Base-by-base conservation (phyloP, 2,113 vertebrate species). In the Macrotis lagotis region DNA sequence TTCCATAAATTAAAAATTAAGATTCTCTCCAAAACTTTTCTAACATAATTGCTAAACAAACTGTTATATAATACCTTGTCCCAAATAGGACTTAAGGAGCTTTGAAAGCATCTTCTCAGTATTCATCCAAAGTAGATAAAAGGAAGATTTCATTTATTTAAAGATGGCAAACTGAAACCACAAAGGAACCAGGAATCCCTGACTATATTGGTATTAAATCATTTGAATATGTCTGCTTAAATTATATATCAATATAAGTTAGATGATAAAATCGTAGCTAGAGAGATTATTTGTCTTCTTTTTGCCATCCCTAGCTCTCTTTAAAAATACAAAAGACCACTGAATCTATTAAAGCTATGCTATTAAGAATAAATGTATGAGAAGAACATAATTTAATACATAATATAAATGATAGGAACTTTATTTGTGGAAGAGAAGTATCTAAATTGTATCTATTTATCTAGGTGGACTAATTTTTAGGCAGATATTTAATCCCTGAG, bases 1-100 rank as follows among this genome's bases (percentile, higher is more conserved):
- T 95, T 89, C 51, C 88, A n/a, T 91, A 3, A 50, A 55, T 93
- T 22, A 89, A 50, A 91, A 93, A 93, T 26, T 91, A 47, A 55
- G 94, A 74, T 91, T 91, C 47, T 51, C 8, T 59, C 48, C 44
- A 91, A 91, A 93, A 52, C n/a, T 91, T 4, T 91, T 51, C 47
- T 59, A 9, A 50, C 88, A 88, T 48, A 50, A 88, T 93, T 88
- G 16, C 14, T 59, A 89, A 93, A 24, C 11, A 95, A 59, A 91
- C n/a, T 7, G 59, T 88, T 90, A 48, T 6, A 16, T 90, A 93
- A 55, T 66, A 66, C 10, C 28, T 66, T 66, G 28, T 11, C 55
- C 31, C 28, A 37, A 91, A 0, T 90, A 51, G 37, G 90, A 50
- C 92, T 53, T 83, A 83, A 92, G 74, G 31, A 51, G 37, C 25